Percentiles rank a stretch among this genome's conserved stretches.
These are phyloP conservation scores for Volucella inanis DNA, from an alignment of 2,888 invertebrate genomes.

Conservation along the genomic window DNA sequence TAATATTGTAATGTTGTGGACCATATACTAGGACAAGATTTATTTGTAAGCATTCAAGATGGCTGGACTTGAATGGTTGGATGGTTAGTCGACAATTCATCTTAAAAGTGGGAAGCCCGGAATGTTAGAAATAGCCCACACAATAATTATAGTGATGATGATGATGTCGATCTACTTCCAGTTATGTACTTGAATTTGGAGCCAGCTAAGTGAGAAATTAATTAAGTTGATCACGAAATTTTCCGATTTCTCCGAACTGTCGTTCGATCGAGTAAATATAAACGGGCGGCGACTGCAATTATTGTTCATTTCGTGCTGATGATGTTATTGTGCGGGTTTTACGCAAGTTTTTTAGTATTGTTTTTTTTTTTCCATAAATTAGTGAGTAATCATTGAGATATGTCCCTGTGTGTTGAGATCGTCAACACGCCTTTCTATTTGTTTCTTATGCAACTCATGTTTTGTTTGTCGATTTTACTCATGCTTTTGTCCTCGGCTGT, in stretches of 20 bases:
- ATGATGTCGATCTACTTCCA: conserved; percentile 34
- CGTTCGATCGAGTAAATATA: conserved; percentile 13
- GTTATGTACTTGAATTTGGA: neutral
- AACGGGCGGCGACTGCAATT: conserved; percentile 13
- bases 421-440: conserved; percentile 7
- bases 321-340: conserved; percentile 15
- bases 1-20: neutral
- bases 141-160: conserved; percentile 5
- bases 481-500: conserved; percentile 9
- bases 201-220: conserved; percentile 8
- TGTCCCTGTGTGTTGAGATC: conserved; percentile 16
- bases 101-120: conserved; percentile 17
- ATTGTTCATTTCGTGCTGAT: conserved; percentile 20
- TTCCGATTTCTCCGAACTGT: conserved; percentile 37
- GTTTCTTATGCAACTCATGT: conserved; percentile 39
- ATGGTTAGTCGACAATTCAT: neutral
- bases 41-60: conserved; percentile 1
- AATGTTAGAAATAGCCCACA: conserved; percentile 12
- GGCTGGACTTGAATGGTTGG: too few species aligned
- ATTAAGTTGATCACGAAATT: conserved; percentile 23
- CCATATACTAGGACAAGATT: neutral
- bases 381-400: conserved; percentile 57
- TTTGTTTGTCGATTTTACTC: conserved; percentile 16
- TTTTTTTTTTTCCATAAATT: conserved; percentile 52
- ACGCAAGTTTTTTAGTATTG: neutral